These are phyloP conservation scores for Musca domestica DNA, from an alignment of 1,140 invertebrate genomes.

Conservation along the genomic window DNA sequence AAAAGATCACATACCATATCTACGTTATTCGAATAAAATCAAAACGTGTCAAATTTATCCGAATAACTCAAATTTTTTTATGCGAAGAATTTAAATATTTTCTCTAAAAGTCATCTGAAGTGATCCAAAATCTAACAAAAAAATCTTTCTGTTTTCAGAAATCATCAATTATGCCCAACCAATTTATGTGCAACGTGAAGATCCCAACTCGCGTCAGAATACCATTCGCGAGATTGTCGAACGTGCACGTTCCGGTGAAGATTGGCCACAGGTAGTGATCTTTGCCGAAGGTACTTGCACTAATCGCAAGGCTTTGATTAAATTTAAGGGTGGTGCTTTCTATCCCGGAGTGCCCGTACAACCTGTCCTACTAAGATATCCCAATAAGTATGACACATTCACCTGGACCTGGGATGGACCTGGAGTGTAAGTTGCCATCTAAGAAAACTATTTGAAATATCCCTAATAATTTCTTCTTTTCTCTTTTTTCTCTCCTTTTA, in stretches of 20 bases:
- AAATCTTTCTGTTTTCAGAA: conserved; percentile 60
- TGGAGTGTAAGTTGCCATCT: conserved; percentile 75
- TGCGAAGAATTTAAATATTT: no score
- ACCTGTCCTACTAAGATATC: conserved; percentile 88
- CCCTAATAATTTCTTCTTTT: conserved; percentile 8
- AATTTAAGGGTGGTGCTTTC: conserved; percentile 92
- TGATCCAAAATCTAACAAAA: no score
- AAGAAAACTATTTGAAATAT: not conserved
- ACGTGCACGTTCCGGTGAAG: conserved; percentile 75
- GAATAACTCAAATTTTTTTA: no score
- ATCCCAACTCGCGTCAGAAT: conserved; percentile 86
- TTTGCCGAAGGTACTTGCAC: conserved; percentile 96
- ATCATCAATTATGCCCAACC: conserved; percentile 92
- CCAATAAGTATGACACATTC: conserved; percentile 86
- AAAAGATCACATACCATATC: no score
- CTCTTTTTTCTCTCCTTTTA: conserved; percentile 25
- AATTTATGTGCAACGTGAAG: conserved; percentile 89
- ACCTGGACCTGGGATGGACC: conserved; percentile 98
- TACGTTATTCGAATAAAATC: no score
- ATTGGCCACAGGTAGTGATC: conserved; percentile 94
- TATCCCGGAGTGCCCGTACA: conserved; percentile 93
- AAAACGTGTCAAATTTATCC: no score
- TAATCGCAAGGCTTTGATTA: conserved; percentile 88
- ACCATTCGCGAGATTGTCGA: conserved; percentile 89
- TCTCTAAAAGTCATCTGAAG: no score